Evolutionary conservation across 2,888 invertebrate genomes (phyloP), one percentile per base, ranked within the genome.

Genomic region (Halictus ligatus): DNA sequence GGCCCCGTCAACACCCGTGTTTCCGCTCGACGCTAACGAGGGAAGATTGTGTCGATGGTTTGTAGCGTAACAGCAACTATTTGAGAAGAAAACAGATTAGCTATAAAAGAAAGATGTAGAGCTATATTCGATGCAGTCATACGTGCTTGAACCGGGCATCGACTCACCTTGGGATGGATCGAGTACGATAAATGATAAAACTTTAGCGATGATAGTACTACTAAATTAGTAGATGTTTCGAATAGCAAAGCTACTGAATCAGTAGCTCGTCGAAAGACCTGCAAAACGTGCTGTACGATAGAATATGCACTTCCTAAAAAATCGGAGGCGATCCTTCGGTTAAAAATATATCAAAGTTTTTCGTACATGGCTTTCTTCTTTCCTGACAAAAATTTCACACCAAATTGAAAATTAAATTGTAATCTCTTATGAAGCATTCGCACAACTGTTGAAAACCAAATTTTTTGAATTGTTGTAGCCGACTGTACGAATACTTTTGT

Each of bases 171-270:
- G 77, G 40, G 40, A 77, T 69, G n/a, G 18, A 50, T 50, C 35
- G 25, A 21, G 35, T 50, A 73, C 50, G 21, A 54, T n/a, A 12
- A 74, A 54, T 50, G 54, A 78, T 71, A 10, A 18, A 40, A 48
- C 15, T 78, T 69, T 78, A 54, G 48, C 54, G 25, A 81, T n/a
- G 25, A 72, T 74, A 35, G 67, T 35, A n/a, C 79, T 54, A 54
- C 50, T 48, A 79, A 82, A 80, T 80, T 82, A 75, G 64, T 78
- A 73, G 67, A 79, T 40, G 43, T 74, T 43, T 25, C 50, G 13
- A 58, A 15, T 69, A 25, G 64, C 25, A 35, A 60, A n/a, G 25
- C 58, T 48, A 69, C 35, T 54, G 50, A 75, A 80, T 60, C 77
- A 77, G 72, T 80, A 80, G 54, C 46, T 54, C 15, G 29, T 80